phyloP scores from a whole-genome alignment of 2,888 invertebrate species.

The Dermolepida albohirtum region DNA sequence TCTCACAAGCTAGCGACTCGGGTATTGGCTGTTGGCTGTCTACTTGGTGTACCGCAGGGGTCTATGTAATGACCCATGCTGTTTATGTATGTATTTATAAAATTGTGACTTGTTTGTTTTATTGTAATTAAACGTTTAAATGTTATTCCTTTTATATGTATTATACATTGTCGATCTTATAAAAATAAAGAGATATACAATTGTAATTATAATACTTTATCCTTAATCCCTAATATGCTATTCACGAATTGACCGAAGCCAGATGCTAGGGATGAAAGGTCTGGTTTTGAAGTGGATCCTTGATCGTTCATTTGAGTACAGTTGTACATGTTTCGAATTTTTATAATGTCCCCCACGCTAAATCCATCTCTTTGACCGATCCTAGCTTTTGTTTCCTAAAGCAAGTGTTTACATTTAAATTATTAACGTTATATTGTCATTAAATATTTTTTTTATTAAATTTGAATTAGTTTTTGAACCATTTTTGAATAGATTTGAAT shows the following conservation, averaged over 20 bases:
- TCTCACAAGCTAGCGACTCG: constrained; percentile 80
- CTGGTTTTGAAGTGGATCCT: no score
- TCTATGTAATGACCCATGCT: background rate
- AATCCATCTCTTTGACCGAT: constrained; percentile 83
- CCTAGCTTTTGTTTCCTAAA: constrained; percentile 51
- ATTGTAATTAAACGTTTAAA: no score
- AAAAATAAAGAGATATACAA: background rate
- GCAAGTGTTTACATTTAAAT: no score
- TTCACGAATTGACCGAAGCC: constrained; percentile 9
- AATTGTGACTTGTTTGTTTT: no score
- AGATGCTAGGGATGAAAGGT: background rate
- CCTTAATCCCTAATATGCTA: constrained; percentile 21
- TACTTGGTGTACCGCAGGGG: constrained; percentile 13
- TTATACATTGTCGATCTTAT: background rate
- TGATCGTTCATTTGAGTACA: constrained; percentile 62
- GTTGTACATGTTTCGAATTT: constrained; percentile 81
- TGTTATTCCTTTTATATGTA: no score
- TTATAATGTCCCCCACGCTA: constrained; percentile 77
- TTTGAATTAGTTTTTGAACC: no score
- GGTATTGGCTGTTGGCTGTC: constrained; percentile 72
- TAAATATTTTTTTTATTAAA: no score
- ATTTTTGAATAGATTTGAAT: no score
- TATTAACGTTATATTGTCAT: no score
- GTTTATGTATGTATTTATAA: background rate
- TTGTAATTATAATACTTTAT: background rate